phyloP scores from a whole-genome alignment of 2,888 invertebrate species.

The Xylota sylvarum region DNA sequence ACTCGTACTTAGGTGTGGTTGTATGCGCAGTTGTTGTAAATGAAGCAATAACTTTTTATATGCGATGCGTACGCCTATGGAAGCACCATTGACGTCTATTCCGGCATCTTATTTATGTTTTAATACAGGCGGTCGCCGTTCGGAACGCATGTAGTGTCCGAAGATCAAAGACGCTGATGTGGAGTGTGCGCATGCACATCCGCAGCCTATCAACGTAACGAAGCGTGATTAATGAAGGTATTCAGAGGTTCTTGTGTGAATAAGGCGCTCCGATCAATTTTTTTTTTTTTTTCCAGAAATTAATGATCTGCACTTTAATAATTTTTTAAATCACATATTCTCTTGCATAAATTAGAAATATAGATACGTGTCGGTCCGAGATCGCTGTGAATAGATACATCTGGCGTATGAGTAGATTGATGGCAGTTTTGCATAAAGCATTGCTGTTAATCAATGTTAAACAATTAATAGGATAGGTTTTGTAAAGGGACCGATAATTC shows the following conservation, averaged over 20 bases:
- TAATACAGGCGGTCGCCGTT: constrained; percentile 19
- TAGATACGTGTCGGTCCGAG: constrained; percentile 1
- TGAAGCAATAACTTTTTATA: constrained; percentile 57
- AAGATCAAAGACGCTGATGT: constrained; percentile 60
- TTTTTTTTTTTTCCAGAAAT: constrained; percentile 1
- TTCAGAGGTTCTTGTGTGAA: constrained; percentile 28
- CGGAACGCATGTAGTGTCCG: constrained; percentile 31
- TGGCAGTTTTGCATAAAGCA: constrained; percentile 14
- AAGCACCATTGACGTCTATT: constrained; percentile 15
- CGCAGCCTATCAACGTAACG: constrained; percentile 70
- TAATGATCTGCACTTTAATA: constrained; percentile 56
- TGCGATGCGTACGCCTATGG: constrained; percentile 1
- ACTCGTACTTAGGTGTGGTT: background rate
- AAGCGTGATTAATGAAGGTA: constrained; percentile 65
- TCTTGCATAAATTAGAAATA: constrained; percentile 37
- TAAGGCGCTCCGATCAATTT: background rate
- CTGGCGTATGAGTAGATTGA: constrained; percentile 8
- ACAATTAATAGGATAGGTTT: constrained; percentile 15
- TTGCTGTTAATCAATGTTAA: constrained; percentile 31
- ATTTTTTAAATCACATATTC: constrained; percentile 61
- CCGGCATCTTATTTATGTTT: constrained; percentile 26
- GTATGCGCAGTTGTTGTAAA: background rate
- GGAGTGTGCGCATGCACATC: constrained; percentile 65
- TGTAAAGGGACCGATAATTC: constrained; percentile 30
- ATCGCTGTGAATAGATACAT: constrained; percentile 1